Base-by-base conservation (phyloP, 30 jellyfish, hydroid and myxozoan species). In the Catostylus mosaicus region DNA sequence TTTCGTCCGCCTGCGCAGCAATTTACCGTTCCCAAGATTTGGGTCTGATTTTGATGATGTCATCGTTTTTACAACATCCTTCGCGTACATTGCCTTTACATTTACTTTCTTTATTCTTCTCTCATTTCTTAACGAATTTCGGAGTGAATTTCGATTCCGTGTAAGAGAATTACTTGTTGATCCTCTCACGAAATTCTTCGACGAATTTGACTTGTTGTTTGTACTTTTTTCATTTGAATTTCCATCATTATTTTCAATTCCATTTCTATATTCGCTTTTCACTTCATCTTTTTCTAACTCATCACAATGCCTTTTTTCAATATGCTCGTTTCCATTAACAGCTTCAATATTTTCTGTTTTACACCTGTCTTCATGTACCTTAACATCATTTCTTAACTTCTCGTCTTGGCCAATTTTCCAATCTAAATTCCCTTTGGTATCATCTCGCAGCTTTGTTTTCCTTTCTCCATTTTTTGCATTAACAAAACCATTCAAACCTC, bases 81-180 rank as follows among this genome's bases (percentile, higher is more conserved):
- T 80, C 19, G 83, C 90, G 4, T 48, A 75, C 66, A 80, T 65
- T 2, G 90, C 78, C 43, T 66, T 80, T 47, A 80, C 83, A 32
- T 71, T 80, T 3, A 80, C 90, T 66, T 46, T 80, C 52, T 31
- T 65, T 3, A 52, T 32, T 29, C 79, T 51, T n/a, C 78, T 47
- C 3, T 80, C 79, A 24, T 70, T 37, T 40, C 20, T 48, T 31
- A 31, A 48, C 20, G 85, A 73, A 12, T 73, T 73, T 12, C 85
- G 85, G 20, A 51, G 30, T 47, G 85, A 73, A 48, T 57, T 48
- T 16, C 85, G 60, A 23, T 54, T 48, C 14, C 67, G 62, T 23
- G 79, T n/a, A 11, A 69, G 20, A 16, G 89, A 80, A 20, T 50
- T 46, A 26, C 90, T 0, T 14, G 75, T 66, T 20, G 67, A 69